These are phyloP conservation scores for Lithobates sylvaticus DNA, from an alignment of 2,797 vertebrate genomes.

Conservation along the genomic window DNA sequence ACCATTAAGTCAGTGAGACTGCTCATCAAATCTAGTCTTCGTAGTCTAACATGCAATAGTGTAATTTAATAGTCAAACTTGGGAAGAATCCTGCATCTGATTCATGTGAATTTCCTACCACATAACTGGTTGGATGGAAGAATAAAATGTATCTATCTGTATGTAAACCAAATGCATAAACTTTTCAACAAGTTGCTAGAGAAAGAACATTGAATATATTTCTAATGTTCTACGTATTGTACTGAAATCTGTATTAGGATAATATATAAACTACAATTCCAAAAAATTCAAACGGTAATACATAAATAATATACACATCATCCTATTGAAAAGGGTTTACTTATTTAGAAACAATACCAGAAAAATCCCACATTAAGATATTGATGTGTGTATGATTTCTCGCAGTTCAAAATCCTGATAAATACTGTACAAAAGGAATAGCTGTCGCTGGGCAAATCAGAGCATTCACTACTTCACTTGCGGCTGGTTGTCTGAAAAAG, in stretches of 20 bases:
- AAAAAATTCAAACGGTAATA: too few species aligned
- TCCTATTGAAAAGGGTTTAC: too few species aligned
- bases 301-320: too few species aligned
- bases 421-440: too few species aligned
- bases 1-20: conserved; percentile 31
- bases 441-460: too few species aligned
- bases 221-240: background rate
- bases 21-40: conserved; percentile 18
- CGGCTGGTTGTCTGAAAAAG: too few species aligned
- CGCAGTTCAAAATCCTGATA: too few species aligned
- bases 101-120: conserved; percentile 34
- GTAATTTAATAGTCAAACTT: conserved; percentile 43
- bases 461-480: too few species aligned
- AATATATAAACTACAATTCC: background rate
- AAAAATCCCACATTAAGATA: too few species aligned
- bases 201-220: background rate
- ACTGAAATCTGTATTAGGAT: background rate
- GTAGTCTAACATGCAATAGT: conserved; percentile 12
- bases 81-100: conserved; percentile 14
- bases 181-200: conserved; percentile 28
- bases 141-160: conserved; percentile 16
- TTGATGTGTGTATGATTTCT: too few species aligned
- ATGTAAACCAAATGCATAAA: conserved; percentile 15
- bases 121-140: background rate
- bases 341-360: too few species aligned